These are phyloP conservation scores for Halcyon malimbica DNA, from an alignment of 2,113 vertebrate species.

Conservation along the genomic window DNA sequence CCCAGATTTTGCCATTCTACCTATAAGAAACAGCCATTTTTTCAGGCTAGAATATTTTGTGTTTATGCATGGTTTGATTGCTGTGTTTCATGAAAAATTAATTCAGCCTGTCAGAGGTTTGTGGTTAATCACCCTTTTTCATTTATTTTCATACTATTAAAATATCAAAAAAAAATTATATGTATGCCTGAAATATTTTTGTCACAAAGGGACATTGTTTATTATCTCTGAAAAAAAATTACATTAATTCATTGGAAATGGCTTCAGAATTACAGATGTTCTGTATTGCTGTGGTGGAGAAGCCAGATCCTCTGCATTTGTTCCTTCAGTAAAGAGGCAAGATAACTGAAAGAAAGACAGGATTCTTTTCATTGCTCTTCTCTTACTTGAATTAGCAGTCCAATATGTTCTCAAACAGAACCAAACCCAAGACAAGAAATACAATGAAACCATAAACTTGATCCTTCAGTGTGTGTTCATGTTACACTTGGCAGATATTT, in stretches of 20 bases:
- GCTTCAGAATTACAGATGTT: background rate
- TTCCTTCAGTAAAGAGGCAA: background rate
- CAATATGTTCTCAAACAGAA: background rate
- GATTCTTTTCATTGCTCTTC: background rate
- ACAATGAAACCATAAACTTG: background rate
- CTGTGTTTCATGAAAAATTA: background rate
- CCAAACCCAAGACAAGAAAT: background rate
- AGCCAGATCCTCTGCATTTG: background rate
- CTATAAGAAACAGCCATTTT: background rate
- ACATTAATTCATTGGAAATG: background rate
- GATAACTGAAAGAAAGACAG: background rate
- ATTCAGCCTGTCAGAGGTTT: background rate
- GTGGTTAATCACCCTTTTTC: background rate
- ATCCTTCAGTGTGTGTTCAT: background rate
- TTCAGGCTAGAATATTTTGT: background rate
- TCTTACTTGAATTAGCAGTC: background rate
- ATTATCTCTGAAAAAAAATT: constrained; percentile 3
- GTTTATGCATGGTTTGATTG: background rate
- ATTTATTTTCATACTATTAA: constrained; percentile 7
- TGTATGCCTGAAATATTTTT: background rate
- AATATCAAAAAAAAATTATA: background rate
- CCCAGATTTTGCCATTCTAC: background rate
- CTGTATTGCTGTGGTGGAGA: background rate
- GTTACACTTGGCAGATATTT: background rate
- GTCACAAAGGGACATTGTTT: background rate